phyloP scores from a whole-genome alignment of 1,140 invertebrate species.

The Apocrypta bakeri region DNA sequence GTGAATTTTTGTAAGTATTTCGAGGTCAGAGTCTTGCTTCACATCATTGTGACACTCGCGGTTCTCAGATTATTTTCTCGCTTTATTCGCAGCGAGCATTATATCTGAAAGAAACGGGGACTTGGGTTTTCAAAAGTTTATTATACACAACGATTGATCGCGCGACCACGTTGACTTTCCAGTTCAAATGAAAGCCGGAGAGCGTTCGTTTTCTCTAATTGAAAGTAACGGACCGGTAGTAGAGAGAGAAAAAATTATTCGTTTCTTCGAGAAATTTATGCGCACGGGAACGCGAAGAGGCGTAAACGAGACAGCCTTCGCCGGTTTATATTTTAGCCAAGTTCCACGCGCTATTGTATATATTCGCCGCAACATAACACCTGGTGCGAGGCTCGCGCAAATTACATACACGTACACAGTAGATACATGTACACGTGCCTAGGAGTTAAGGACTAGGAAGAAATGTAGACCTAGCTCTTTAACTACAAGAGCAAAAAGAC shows the following conservation, averaged over 20 bases:
- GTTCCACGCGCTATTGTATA: background rate
- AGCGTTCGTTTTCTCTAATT: constrained; percentile 28
- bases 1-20: too few species aligned
- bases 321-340: constrained; percentile 10
- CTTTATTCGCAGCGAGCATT: too few species aligned
- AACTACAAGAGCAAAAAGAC: background rate
- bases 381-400: background rate
- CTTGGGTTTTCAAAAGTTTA: too few species aligned
- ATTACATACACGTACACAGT: background rate
- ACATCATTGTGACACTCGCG: too few species aligned
- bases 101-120: too few species aligned
- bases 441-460: background rate
- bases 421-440: too few species aligned
- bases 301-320: background rate
- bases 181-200: too few species aligned
- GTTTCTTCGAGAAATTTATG: background rate
- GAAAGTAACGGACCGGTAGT: constrained; percentile 4
- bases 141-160: too few species aligned
- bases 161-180: too few species aligned
- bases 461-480: background rate
- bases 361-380: constrained; percentile 15
- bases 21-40: too few species aligned
- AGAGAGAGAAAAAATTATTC: background rate
- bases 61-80: too few species aligned
- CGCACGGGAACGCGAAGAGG: background rate